phyloP scores from a whole-genome alignment of 2,888 invertebrate genomes.

The Drosophila silvestris region DNA sequence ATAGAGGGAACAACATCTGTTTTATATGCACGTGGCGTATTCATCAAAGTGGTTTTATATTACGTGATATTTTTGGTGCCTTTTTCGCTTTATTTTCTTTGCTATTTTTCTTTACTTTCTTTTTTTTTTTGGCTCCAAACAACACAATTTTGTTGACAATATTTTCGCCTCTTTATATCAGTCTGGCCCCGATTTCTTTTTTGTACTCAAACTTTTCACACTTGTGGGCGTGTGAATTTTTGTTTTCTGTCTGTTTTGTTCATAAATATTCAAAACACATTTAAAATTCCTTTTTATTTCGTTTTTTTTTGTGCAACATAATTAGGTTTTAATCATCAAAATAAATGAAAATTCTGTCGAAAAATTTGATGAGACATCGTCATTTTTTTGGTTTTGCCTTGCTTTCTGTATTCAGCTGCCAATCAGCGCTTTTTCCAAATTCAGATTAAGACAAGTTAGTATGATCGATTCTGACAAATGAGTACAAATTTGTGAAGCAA shows the following conservation, averaged over 20 bases:
- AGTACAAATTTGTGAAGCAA: constrained; percentile 37
- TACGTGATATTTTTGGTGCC: constrained; percentile 80
- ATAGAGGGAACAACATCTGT: constrained; percentile 50
- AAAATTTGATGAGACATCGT: constrained; percentile 31
- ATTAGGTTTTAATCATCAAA: constrained; percentile 78
- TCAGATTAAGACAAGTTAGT: constrained; percentile 28
- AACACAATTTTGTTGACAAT: constrained; percentile 75
- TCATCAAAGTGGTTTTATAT: constrained; percentile 83
- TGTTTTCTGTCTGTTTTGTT: constrained; percentile 21
- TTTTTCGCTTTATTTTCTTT: constrained; percentile 56
- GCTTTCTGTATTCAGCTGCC: constrained; percentile 30
- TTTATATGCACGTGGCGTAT: constrained; percentile 81
- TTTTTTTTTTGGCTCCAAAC: constrained; percentile 53
- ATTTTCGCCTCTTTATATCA: constrained; percentile 54
- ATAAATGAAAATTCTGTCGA: constrained; percentile 36
- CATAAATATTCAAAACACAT: constrained; percentile 82
- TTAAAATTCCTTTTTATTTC: constrained; percentile 66
- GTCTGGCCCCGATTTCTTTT: constrained; percentile 29
- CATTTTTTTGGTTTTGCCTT: constrained; percentile 3
- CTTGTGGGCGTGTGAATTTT: constrained; percentile 34
- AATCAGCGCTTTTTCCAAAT: constrained; percentile 49
- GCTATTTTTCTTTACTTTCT: constrained; percentile 23
- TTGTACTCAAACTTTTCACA: constrained; percentile 56
- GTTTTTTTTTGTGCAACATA: constrained; percentile 43
- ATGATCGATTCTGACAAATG: constrained; percentile 74